A percentile compares a stretch with the other conserved stretches of the same genome.
These are phyloP conservation scores for Ceyx cyanopectus DNA, from an alignment of 2,113 vertebrate species.

Conservation along the genomic window DNA sequence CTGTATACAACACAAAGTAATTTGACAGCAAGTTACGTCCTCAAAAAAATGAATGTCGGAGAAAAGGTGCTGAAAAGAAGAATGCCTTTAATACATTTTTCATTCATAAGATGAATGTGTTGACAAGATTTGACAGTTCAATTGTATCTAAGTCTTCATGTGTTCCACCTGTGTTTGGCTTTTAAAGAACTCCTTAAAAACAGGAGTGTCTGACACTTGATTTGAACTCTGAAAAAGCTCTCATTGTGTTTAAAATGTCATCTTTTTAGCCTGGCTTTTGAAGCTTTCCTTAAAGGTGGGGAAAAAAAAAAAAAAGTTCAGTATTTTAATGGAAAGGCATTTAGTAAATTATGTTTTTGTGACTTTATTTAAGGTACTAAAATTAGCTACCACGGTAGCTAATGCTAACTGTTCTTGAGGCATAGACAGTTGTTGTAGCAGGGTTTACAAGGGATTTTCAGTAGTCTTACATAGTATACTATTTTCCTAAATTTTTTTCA, in stretches of 20 bases:
- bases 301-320: rapidly evolving
- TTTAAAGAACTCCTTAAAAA: conserved; percentile 29
- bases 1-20: background rate
- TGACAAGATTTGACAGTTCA: conserved; percentile 28
- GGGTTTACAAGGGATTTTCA: background rate
- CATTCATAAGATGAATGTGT: background rate
- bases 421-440: background rate
- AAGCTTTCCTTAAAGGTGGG: background rate
- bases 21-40: background rate
- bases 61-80: background rate
- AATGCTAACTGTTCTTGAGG: background rate
- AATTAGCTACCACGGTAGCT: background rate
- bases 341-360: background rate
- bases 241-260: background rate
- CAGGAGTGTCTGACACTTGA: background rate
- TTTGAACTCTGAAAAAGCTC: conserved; percentile 12
- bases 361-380: background rate
- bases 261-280: conserved; percentile 10
- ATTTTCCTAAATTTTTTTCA: background rate
- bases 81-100: background rate
- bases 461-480: background rate
- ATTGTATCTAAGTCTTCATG: conserved; percentile 14
- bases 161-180: conserved; percentile 16
- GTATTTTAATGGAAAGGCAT: background rate
- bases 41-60: background rate